phyloP scores from a whole-genome alignment of 2,113 vertebrate species.

The Percopsis transmontana region DNA sequence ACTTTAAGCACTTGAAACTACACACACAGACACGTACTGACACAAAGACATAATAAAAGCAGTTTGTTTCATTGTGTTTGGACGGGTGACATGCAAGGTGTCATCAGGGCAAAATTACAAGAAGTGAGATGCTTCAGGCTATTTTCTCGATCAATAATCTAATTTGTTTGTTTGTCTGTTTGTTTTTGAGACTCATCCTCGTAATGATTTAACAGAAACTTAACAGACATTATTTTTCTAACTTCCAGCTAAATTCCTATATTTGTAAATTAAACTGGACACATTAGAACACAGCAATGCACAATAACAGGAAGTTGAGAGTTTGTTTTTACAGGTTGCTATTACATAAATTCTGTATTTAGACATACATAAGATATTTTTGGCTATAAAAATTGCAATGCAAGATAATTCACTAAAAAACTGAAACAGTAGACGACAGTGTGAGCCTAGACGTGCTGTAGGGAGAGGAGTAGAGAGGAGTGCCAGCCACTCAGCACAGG shows the following conservation, averaged over 20 bases:
- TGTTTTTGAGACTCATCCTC: conserved; percentile 11
- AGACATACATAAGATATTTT: no score
- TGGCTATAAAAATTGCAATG: no score
- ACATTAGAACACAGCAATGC: not conserved
- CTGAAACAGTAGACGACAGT: no score
- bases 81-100: conserved; percentile 31
- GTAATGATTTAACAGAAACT: conserved; percentile 2
- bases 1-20: conserved; percentile 7
- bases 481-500: no score
- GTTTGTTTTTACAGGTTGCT: no score
- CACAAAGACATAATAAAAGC: conserved; percentile 7
- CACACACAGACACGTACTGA: conserved; percentile 1
- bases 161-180: conserved; percentile 14
- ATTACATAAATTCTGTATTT: no score
- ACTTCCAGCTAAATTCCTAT: not conserved
- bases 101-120: conserved; percentile 24
- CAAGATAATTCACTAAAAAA: no score
- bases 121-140: conserved; percentile 24
- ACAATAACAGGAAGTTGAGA: no score
- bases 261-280: not conserved
- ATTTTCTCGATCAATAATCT: conserved; percentile 40
- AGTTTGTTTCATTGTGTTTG: conserved; percentile 29
- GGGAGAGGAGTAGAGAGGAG: no score
- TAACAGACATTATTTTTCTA: conserved; percentile 10
- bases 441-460: no score